phyloP scores from a whole-genome alignment of 1,140 invertebrate genomes.

The Trichonephila clavipes region DNA sequence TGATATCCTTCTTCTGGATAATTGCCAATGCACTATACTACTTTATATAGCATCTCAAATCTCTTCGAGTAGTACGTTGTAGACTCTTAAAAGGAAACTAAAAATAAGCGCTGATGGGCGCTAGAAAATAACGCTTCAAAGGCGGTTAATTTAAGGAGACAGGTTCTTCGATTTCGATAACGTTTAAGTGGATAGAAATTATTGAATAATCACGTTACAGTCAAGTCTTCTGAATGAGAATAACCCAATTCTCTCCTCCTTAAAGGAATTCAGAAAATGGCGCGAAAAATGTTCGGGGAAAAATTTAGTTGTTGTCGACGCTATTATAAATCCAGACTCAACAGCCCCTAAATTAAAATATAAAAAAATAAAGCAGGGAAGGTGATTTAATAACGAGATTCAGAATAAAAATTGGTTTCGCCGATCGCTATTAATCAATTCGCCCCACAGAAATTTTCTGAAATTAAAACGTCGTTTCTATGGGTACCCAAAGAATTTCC shows the following conservation, averaged over 20 bases:
- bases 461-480: not conserved
- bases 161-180: slow-evolving; percentile 18
- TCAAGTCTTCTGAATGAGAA: not conserved
- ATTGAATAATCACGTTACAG: slow-evolving; percentile 41
- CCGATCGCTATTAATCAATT: slow-evolving; percentile 13
- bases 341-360: not conserved
- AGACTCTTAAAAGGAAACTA: slow-evolving; percentile 14
- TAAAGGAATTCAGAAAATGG: not conserved
- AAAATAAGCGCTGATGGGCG: slow-evolving; percentile 41
- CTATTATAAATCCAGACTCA: slow-evolving; percentile 12
- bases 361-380: too few species aligned
- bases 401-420: slow-evolving; percentile 12
- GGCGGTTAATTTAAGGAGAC: slow-evolving; percentile 38
- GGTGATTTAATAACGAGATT: slow-evolving; percentile 7
- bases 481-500: not conserved
- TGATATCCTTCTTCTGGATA: slow-evolving; percentile 42
- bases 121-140: slow-evolving; percentile 27
- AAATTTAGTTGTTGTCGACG: not conserved
- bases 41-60: slow-evolving; percentile 42
- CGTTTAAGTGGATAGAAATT: slow-evolving; percentile 40
- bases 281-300: not conserved
- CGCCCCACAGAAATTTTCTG: not conserved
- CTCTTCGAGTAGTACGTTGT: not conserved
- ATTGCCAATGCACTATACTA: slow-evolving; percentile 45
- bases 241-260: not conserved